These are phyloP conservation scores for Pontoporia blainvillei DNA, from an alignment of 2,113 vertebrate genomes.

Conservation along the genomic window DNA sequence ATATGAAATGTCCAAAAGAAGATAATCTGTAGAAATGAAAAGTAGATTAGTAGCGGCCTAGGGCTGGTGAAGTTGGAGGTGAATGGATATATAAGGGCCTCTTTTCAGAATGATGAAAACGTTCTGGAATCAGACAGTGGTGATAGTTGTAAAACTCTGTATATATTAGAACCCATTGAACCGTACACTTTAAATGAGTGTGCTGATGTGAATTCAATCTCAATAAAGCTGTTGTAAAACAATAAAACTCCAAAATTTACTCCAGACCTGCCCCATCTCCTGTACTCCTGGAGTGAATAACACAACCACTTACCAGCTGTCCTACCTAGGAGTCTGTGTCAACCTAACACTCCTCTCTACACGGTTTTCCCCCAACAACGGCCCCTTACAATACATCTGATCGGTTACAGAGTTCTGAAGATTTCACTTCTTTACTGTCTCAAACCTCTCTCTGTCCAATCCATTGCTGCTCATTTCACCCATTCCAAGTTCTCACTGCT, in stretches of 20 bases:
- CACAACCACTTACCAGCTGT: not conserved
- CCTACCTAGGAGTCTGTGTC: not conserved
- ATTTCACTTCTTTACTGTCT: not conserved
- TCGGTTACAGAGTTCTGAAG: not conserved
- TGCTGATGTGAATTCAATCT: not conserved
- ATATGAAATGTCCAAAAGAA: not conserved
- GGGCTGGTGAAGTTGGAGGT: not conserved
- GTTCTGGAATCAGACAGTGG: not conserved
- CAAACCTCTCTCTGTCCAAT: not conserved
- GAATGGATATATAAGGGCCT: not conserved
- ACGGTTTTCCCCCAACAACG: not conserved
- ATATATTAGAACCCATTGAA: not conserved
- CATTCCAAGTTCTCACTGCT: not conserved
- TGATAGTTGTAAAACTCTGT: not conserved
- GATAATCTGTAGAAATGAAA: not conserved
- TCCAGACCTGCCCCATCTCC: not conserved
- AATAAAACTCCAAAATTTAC: not conserved
- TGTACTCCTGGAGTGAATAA: not conserved
- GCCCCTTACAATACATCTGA: not conserved
- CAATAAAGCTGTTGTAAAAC: not conserved
- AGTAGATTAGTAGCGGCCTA: not conserved
- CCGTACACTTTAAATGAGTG: not conserved
- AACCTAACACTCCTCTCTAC: not conserved
- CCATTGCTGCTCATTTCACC: not conserved
- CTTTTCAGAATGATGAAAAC: not conserved